Evolutionary conservation across 2,888 invertebrate genomes (phyloP), one percentile per base, ranked within the genome.

Genomic region (Folsomia candida): DNA sequence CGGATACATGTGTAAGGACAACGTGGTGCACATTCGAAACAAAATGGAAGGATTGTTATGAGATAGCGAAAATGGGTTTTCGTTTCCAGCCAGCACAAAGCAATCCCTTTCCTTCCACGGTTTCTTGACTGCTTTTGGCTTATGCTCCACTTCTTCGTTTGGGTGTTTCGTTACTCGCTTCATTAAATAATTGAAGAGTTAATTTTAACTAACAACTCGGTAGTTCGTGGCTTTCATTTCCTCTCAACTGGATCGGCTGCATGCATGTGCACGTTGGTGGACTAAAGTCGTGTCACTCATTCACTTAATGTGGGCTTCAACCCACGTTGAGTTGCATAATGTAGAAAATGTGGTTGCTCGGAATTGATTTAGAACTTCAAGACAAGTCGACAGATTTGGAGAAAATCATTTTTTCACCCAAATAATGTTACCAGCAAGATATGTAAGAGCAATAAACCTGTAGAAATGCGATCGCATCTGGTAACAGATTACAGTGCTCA

Each of bases 131-230:
- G 37, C 14, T 4, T 4, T 37, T 14, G 37, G 37, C 37, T 37
- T 37, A 37, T 37, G 37, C 37, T 37, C n/a, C 37, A 37, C 37
- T 37, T 37, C 37, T 14, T 37, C 14, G 37, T 4, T 37, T 37
- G 37, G 37, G 37, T 37, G 37, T 37, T 54, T 54, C 18, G 20
- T 54, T 54, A 22, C 54, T 54, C 54, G 65, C 22, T 65, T 54
- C 65, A 54, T 65, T 65, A 57, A 65, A 65, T 65, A 65, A 65
- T 65, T 65, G 57, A 65, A 22, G 65, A 65, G 65, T 65, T 65
- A 65, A 54, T 65, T 65, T 64, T 64, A 64, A 64, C 64, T 24
- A 37, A 37, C 37, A 37, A 37, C 14, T 37, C 37, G 14, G 37
- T 37, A 37, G 37, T 37, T 37, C 6, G 37, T 37, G 37, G 37